Evolutionary conservation across 1,140 invertebrate species (phyloP).

Genomic region (Drosophila kepulauana): DNA sequence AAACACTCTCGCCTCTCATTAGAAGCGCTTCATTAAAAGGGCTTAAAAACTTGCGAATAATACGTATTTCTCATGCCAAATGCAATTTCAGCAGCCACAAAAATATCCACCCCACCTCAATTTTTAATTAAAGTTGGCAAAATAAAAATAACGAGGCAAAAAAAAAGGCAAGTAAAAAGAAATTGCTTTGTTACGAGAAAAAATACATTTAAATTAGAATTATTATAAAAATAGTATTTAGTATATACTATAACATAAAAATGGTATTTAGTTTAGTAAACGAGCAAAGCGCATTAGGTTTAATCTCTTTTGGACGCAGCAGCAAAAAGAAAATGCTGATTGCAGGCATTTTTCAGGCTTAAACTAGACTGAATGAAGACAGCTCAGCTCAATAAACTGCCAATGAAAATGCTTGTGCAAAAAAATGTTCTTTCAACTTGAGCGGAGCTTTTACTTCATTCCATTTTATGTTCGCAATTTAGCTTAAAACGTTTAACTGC

Average conservation of each 20-base stretch:
- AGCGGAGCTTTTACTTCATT: too few species aligned
- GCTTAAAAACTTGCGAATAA: conserved; percentile 67
- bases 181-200: conserved; percentile 3
- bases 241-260: neutral
- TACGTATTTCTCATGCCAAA: conserved; percentile 28
- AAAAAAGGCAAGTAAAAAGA: conserved; percentile 14
- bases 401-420: too few species aligned
- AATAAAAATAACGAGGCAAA: neutral
- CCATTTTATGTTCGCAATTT: too few species aligned
- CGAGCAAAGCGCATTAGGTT: conserved; percentile 5
- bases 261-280: conserved; percentile 7
- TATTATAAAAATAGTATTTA: conserved; percentile 10
- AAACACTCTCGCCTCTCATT: conserved; percentile 16
- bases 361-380: too few species aligned
- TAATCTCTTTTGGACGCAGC: neutral
- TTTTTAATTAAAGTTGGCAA: conserved; percentile 26
- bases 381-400: too few species aligned
- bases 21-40: conserved; percentile 64
- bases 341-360: too few species aligned
- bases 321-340: too few species aligned
- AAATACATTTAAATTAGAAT: conserved; percentile 5
- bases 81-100: conserved; percentile 28
- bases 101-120: conserved; percentile 9
- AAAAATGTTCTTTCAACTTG: too few species aligned
- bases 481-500: too few species aligned